Base-by-base conservation (phyloP, 64 coral and sea anemone species). In the Dendrophyllia cribrosa region DNA sequence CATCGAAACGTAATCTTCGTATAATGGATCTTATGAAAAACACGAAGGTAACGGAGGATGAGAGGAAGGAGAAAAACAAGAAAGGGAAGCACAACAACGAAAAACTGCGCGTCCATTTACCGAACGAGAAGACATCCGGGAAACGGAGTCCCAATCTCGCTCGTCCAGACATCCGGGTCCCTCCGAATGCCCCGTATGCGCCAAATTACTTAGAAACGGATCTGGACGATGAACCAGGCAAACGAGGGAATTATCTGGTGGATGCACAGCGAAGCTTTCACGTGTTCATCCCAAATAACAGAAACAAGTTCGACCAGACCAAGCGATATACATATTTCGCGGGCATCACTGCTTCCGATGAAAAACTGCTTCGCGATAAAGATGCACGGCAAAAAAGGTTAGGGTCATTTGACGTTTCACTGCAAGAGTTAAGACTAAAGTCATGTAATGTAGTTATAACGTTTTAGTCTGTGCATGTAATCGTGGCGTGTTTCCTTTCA, bases 1-100 rank as follows among this genome's bases (percentile, higher is more conserved):
- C 73, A 21, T 84, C 90, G 19, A 93, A 82, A 44, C 89, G 95
- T 16, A 96, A 96, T 51, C 72, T 96, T 13, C 91, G 77, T 49
- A 93, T 88, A 13, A 86, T 72, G 70, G 95, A 93, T 90, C 80
- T 96, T 63, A 93, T 81, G 64, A 94, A 82, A 23, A 88, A 89
- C 58, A 66, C 82, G 4, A 87, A 89, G 19, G 92, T 51, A 23
- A 21, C 73, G 7, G 92, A 89, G 71, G 72, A 79, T 46, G 72
- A 82, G 83, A 88, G 45, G 75, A 94, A 94, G 19, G n/a, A 43
- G 22, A 89, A 93, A 67, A 24, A 12, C 26, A 16, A 24, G 2
- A 72, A 72, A 72, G 26, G 16, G 14, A 75, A 84, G 22, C 45
- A 44, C 44, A 84, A 22, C 10, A 48, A 22, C 19, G 72, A 26